Evolutionary conservation across 1,140 invertebrate genomes (phyloP).

Genomic region (Aphelenchoides besseyi): DNA sequence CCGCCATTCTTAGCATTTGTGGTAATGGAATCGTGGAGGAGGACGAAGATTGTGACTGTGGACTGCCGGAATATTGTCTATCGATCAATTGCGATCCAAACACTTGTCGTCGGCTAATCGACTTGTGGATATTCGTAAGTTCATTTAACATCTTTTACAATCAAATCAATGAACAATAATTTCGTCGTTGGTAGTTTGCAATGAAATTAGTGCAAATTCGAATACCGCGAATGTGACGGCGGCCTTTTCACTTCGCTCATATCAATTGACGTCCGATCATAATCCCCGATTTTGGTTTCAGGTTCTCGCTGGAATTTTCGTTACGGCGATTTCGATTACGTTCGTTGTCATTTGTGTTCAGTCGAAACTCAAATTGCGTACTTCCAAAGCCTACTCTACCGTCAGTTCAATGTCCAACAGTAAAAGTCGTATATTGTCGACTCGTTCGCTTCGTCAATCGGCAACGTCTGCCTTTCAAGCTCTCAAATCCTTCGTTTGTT

Average conservation of each 20-base stretch:
- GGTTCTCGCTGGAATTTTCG: not conserved
- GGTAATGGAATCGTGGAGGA: slow-evolving; percentile 40
- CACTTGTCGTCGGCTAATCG: slow-evolving; percentile 27
- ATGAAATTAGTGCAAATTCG: no score
- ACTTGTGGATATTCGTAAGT: slow-evolving; percentile 39
- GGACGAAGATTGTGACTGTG: slow-evolving; percentile 42
- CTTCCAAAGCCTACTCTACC: not conserved
- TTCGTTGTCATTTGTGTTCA: not conserved
- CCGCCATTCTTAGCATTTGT: slow-evolving; percentile 25
- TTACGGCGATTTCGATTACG: not conserved
- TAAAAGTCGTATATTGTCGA: no score
- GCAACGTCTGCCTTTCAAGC: not conserved
- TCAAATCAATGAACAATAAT: not conserved
- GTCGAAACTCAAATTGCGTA: not conserved
- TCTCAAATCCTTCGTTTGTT: not conserved
- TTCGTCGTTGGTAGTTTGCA: not conserved
- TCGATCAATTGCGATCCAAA: slow-evolving; percentile 44
- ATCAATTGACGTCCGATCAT: not conserved
- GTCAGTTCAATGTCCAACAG: not conserved
- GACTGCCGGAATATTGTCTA: slow-evolving; percentile 22
- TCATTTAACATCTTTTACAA: slow-evolving; percentile 19
- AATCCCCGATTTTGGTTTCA: slow-evolving; percentile 12
- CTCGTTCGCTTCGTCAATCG: not conserved
- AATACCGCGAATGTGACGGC: not conserved
- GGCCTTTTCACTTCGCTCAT: not conserved